Percentiles rank a stretch among this genome's conserved stretches.
These are phyloP conservation scores for Leptothorax acervorum DNA, from an alignment of 2,888 invertebrate species.

Conservation along the genomic window DNA sequence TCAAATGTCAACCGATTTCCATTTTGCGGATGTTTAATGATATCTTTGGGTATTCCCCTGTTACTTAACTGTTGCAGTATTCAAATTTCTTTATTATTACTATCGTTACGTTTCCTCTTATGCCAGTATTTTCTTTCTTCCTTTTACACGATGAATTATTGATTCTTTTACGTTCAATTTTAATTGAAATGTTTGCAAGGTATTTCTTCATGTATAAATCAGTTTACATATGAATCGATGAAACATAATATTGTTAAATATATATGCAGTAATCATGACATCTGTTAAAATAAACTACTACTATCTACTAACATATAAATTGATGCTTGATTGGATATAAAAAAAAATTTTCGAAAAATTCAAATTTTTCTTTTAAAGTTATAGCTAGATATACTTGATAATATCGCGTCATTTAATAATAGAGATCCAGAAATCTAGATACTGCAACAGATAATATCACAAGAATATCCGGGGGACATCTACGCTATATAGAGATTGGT, in stretches of 20 bases:
- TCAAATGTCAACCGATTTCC: neutral
- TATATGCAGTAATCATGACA: neutral
- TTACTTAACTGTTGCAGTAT: neutral
- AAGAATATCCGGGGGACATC: neutral
- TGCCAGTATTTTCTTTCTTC: neutral
- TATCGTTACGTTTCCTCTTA: neutral
- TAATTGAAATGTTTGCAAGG: neutral
- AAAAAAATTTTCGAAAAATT: neutral
- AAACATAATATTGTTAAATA: neutral
- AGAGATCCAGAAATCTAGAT: neutral
- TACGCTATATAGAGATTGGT: neutral
- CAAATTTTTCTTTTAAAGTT: too few relatives aligned
- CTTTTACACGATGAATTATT: neutral
- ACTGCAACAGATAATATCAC: neutral
- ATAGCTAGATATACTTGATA: neutral
- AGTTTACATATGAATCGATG: neutral
- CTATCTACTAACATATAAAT: neutral
- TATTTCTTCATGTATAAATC: too few relatives aligned
- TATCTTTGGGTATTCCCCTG: neutral
- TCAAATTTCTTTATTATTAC: neutral
- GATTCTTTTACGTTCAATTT: neutral
- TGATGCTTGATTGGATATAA: neutral
- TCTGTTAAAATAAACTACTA: neutral
- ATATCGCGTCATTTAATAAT: neutral
- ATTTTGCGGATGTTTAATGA: neutral